Evolutionary conservation across 2,888 invertebrate species (phyloP), one percentile per base, ranked within the genome.

Genomic region (Vandiemenella viatica): DNA sequence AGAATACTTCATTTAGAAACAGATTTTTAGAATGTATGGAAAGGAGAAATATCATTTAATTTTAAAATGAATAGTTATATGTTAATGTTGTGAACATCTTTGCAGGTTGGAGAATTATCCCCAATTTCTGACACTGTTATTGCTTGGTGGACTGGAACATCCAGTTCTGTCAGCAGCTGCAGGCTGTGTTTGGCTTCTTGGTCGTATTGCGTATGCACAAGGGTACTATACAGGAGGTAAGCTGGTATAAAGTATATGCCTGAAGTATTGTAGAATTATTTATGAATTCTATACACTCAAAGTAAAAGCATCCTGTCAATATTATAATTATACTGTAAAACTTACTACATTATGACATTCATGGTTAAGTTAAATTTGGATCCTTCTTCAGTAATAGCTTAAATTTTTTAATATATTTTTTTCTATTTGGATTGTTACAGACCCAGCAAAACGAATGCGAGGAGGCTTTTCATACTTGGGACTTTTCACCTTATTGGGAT

Each of bases 171-270:
- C 64, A 50, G 67, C 70, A 38, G 52, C 60, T 5, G 63, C 61
- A 48, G 70, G 69, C 10, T 48, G 62, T 7, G 55, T 68, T 8
- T 69, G 63, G 62, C 58, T 70, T 19, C 51, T 60, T 10, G 65
- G 67, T 13, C 60, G 68, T 50, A 58, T 70, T 23, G 62, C 62
- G 7, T 71, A 69, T 58, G 68, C 70, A 10, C 55, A 62, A 20
- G 71, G 71, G 7, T 69, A 69, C 57, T 67, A 65, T 50, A 65
- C 65, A 47, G 68, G 68, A 57, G 66, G 67, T 67, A 56, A 56
- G 55, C 45, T 40, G 22, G 3, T 43, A 19, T 6, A n/a, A 32
- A 32, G 32, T 15, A n/a, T 13, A 4, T 15, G 13, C 3, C 6
- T 15, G 18, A 4, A 13, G 38, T 7, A 6, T n/a, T 5, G 7